Conservation (phyloP, 2,888 invertebrate species). For the Harpalus rubripes region DNA sequence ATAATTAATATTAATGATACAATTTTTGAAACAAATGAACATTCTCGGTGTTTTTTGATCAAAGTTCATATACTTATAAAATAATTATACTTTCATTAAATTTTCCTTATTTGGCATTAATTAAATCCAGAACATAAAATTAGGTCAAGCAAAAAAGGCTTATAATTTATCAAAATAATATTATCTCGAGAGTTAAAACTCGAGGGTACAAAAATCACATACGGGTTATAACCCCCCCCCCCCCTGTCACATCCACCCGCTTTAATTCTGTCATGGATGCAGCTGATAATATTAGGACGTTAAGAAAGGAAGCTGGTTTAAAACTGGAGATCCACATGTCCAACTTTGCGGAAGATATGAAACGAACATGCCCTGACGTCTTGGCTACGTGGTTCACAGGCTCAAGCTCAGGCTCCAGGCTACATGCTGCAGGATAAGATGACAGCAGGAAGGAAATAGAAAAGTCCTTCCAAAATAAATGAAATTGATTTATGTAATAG, state of each 20-base stretch:
- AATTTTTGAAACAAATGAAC: no score
- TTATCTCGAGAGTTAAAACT: background rate
- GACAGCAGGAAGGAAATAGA: constrained; percentile 43
- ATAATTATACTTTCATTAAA: no score
- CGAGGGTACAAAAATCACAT: background rate
- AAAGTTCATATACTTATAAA: no score
- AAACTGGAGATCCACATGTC: constrained; percentile 57
- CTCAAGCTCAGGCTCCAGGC: background rate
- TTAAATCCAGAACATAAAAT: background rate
- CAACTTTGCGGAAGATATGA: constrained; percentile 50
- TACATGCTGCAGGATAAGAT: constrained; percentile 15
- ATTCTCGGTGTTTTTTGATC: no score
- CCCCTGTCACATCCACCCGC: background rate
- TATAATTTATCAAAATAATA: background rate
- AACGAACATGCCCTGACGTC: constrained; percentile 38
- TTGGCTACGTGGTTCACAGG: background rate
- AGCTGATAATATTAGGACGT: constrained; percentile 54
- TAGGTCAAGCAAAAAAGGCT: background rate
- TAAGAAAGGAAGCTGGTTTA: constrained; percentile 55
- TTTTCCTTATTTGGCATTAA: no score
- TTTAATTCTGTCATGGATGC: constrained; percentile 18
- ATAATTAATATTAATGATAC: no score
- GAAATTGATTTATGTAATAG: constrained; percentile 35
- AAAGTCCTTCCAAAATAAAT: constrained; percentile 47
- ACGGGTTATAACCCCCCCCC: constrained; percentile 2